phyloP scores from a whole-genome alignment of 2,797 vertebrate genomes.

The Acanthurus lineatus region DNA sequence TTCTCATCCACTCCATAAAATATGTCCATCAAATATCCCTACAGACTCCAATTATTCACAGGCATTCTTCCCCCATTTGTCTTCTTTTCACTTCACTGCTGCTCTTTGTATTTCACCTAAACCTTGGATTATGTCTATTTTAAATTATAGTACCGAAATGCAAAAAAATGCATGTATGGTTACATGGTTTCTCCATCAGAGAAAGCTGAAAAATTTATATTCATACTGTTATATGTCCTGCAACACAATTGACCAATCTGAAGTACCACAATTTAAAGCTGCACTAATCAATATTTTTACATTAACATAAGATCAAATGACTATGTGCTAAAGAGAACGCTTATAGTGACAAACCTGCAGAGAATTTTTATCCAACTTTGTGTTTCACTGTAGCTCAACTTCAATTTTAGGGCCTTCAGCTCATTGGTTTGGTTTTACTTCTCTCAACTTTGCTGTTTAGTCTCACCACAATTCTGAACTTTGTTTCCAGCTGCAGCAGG shows the following conservation, averaged over 20 bases:
- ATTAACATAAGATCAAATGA: not conserved
- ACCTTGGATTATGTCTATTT: not conserved
- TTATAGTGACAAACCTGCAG: not conserved
- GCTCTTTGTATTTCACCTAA: not conserved
- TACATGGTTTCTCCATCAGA: not conserved
- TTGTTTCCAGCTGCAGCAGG: not conserved
- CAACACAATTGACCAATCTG: not conserved
- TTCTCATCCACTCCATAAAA: conserved; percentile 51
- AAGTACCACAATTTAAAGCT: not conserved
- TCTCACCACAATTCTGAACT: not conserved
- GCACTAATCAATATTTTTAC: not conserved
- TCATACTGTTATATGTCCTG: too few relatives aligned
- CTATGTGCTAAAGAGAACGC: not conserved
- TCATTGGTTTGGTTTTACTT: not conserved
- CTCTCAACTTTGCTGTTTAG: not conserved
- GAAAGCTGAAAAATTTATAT: not conserved
- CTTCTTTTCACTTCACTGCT: not conserved
- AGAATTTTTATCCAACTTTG: not conserved
- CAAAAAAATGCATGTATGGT: not conserved
- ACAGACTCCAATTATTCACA: conserved; percentile 19
- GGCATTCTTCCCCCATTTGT: not conserved
- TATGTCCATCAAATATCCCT: conserved; percentile 23
- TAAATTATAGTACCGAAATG: not conserved
- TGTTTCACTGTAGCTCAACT: not conserved
- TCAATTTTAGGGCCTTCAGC: not conserved